These are phyloP conservation scores for Morpho achilles DNA, from an alignment of 2,888 invertebrate genomes.

Conservation along the genomic window DNA sequence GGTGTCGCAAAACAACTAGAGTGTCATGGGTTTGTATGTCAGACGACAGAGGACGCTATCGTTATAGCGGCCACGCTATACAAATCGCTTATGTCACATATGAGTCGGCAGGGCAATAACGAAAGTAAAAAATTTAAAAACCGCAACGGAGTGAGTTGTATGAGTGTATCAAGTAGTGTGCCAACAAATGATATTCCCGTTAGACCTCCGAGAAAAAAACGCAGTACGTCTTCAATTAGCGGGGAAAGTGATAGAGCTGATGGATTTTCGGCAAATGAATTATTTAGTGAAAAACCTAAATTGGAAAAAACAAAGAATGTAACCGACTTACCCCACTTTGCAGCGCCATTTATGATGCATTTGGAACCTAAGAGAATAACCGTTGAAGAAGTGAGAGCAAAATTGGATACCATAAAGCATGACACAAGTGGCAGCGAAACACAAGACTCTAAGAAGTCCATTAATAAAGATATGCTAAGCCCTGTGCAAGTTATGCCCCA, in stretches of 20 bases:
- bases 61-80: slow-evolving; percentile 95
- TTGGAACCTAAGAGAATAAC: slow-evolving; percentile 67
- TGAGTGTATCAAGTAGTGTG: slow-evolving; percentile 85
- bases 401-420: slow-evolving; percentile 70
- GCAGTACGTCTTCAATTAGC: slow-evolving; percentile 82
- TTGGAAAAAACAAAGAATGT: slow-evolving; percentile 78
- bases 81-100: slow-evolving; percentile 91
- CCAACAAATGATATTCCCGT: slow-evolving; percentile 76
- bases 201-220: slow-evolving; percentile 87
- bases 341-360: slow-evolving; percentile 52
- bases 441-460: slow-evolving; percentile 73
- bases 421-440: slow-evolving; percentile 72
- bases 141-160: slow-evolving; percentile 87
- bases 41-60: slow-evolving; percentile 93
- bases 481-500: slow-evolving; percentile 34
- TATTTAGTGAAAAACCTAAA: slow-evolving; percentile 68
- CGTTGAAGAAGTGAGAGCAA: slow-evolving; percentile 79
- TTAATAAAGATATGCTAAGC: slow-evolving; percentile 40
- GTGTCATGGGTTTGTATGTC: slow-evolving; percentile 95
- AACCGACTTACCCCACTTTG: slow-evolving; percentile 77
- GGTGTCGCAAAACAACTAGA: slow-evolving; percentile 89
- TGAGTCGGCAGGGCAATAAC: slow-evolving; percentile 79
- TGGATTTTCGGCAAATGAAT: slow-evolving; percentile 67
- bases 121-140: slow-evolving; percentile 82
- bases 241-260: slow-evolving; percentile 81